Conservation (phyloP, 2,113 vertebrate genomes). For the Myotis yumanensis region DNA sequence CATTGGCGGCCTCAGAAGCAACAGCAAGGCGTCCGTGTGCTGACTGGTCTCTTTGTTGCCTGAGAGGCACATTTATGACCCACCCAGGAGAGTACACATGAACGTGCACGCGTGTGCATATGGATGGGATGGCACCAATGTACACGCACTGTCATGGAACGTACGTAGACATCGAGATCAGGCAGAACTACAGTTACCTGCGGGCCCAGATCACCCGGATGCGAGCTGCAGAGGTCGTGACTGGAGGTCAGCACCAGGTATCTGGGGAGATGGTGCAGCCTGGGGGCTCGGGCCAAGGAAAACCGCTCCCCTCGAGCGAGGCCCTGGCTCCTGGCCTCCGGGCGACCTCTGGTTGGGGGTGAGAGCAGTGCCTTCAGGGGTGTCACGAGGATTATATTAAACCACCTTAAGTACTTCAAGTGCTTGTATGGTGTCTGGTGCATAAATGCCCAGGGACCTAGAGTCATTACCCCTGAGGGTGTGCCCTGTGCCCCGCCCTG, state of each 20-base stretch:
- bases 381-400: fast-evolving
- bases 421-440: fast-evolving
- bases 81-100: fast-evolving
- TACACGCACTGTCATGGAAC: fast-evolving
- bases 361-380: fast-evolving
- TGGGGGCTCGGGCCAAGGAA: fast-evolving
- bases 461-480: fast-evolving
- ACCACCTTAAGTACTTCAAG: fast-evolving
- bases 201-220: neutral
- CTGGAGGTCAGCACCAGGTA: fast-evolving
- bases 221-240: neutral
- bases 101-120: fast-evolving
- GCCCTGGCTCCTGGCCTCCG: neutral
- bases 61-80: neutral
- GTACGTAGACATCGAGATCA: neutral
- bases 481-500: fast-evolving
- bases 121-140: fast-evolving
- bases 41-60: constrained; percentile 48
- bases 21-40: constrained; percentile 26
- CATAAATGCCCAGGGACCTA: fast-evolving
- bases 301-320: fast-evolving
- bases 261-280: fast-evolving
- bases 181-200: fast-evolving
- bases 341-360: fast-evolving
- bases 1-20: constrained; percentile 67